Evolutionary conservation across 2,797 vertebrate genomes (phyloP).

Genomic region (Sebastes aleutianus): DNA sequence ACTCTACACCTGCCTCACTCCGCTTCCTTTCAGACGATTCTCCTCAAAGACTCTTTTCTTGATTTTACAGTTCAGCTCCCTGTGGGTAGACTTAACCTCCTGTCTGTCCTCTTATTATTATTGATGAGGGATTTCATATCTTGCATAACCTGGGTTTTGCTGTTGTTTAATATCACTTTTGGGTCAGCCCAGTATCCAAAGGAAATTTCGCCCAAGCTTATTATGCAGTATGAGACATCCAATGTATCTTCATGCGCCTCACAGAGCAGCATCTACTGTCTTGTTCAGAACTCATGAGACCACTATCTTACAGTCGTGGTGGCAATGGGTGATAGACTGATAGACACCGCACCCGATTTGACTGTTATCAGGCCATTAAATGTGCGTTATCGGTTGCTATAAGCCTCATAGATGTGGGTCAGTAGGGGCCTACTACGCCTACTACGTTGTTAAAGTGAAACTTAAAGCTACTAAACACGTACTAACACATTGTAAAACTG

Average conservation of each 20-base stretch:
- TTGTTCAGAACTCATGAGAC: background rate
- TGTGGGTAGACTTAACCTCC: constrained; percentile 11
- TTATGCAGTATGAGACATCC: background rate
- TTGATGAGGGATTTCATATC: constrained; percentile 11
- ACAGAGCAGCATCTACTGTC: background rate
- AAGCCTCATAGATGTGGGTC: background rate
- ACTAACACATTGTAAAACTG: background rate
- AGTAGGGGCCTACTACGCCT: background rate
- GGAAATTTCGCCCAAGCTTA: background rate
- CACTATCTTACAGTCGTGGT: background rate
- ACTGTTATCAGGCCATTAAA: background rate
- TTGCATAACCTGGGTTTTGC: constrained; percentile 3
- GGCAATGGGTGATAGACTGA: background rate
- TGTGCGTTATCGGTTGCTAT: background rate
- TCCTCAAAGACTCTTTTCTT: background rate
- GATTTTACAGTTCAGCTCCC: constrained; percentile 10
- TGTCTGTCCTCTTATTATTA: constrained; percentile 13
- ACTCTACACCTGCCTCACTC: background rate
- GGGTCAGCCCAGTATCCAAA: background rate
- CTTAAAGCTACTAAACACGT: background rate
- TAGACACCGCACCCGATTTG: background rate
- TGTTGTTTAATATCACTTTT: constrained; percentile 9
- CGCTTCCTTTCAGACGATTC: constrained; percentile 11
- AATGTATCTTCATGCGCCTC: background rate
- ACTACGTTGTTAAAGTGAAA: background rate